Base-by-base conservation (phyloP, 2,888 invertebrate species). In the Mechanitis messenoides region DNA sequence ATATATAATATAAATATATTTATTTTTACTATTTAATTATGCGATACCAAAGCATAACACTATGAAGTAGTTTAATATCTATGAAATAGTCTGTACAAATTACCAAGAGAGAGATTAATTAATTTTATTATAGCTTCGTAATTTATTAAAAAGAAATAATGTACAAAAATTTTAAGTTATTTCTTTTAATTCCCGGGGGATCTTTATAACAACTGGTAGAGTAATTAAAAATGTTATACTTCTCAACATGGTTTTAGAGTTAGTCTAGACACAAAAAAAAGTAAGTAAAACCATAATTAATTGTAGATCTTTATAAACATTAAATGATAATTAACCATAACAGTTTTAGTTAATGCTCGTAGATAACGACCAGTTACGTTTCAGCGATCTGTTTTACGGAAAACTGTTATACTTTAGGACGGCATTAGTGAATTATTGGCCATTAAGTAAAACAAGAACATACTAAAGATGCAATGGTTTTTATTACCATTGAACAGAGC, bases 401-500 rank as follows among this genome's bases (percentile, higher is more conserved):
- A 80, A 84, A 85, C 84, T 83, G 84, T 84, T 80, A 78, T 82
- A 75, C 81, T 87, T 86, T 81, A 88, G 74, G 76, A 72, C 71
- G 72, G 78, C 80, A 84, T 86, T 88, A 87, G 87, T 87, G 85
- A 87, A 70, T 86, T 77, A 87, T 85, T 78, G 78, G 81, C 84
- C 80, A 84, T 85, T 81, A 82, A 78, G 68, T 73, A 78, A 80
- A 84, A 83, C 80, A 84, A 79, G 80, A 81, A 80, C 79, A 79
- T 78, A 78, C 77, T 82, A 82, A 80, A 77, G 72, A 75, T 69
- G 63, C 45, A 63, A 66, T 71, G 68, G 28, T 50, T 50, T 28
- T 50, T 50, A 50, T 31, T 50, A 31, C 50, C 31, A 9, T 7
- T 42, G 42, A 42, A 5, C 42, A 42, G 7, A 31, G 50, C 50